These are phyloP conservation scores for Atrina japonica DNA, from an alignment of 2,888 invertebrate species.

Conservation along the genomic window DNA sequence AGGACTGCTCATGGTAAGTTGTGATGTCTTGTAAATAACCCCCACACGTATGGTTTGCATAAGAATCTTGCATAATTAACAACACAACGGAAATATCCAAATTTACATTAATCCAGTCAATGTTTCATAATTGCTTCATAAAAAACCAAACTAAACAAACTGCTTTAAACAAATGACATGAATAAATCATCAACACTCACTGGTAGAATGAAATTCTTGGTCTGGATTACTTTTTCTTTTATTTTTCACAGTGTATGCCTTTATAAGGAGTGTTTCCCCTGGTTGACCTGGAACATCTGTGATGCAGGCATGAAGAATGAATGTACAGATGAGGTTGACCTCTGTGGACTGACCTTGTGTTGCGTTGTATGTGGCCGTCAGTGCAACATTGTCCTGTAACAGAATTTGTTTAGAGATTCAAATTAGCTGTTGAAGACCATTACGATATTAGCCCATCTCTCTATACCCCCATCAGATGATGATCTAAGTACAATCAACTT, in stretches of 20 bases:
- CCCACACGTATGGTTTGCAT: too few relatives aligned
- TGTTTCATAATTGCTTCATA: too few relatives aligned
- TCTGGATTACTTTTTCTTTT: conserved; percentile 48
- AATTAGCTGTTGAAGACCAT: background rate
- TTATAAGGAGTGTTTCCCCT: conserved; percentile 55
- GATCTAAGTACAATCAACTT: background rate
- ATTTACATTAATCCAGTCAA: too few relatives aligned
- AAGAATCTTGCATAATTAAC: too few relatives aligned
- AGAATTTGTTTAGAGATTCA: background rate
- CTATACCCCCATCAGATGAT: background rate
- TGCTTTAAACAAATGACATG: too few relatives aligned
- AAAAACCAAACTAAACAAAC: too few relatives aligned
- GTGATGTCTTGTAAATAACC: too few relatives aligned
- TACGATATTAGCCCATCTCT: background rate
- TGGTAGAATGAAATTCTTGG: conserved; percentile 58
- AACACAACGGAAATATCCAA: too few relatives aligned
- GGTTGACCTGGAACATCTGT: conserved; percentile 49
- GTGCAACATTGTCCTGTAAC: conserved; percentile 30
- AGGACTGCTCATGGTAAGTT: too few relatives aligned
- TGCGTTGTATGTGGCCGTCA: conserved; percentile 38
- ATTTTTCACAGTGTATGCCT: conserved; percentile 55
- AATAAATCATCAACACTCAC: too few relatives aligned
- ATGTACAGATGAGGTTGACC: conserved; percentile 32
- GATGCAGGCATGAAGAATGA: conserved; percentile 24
- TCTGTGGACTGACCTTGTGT: conserved; percentile 16